Conservation (phyloP, 2,888 invertebrate species). For the Agelastica alni region DNA sequence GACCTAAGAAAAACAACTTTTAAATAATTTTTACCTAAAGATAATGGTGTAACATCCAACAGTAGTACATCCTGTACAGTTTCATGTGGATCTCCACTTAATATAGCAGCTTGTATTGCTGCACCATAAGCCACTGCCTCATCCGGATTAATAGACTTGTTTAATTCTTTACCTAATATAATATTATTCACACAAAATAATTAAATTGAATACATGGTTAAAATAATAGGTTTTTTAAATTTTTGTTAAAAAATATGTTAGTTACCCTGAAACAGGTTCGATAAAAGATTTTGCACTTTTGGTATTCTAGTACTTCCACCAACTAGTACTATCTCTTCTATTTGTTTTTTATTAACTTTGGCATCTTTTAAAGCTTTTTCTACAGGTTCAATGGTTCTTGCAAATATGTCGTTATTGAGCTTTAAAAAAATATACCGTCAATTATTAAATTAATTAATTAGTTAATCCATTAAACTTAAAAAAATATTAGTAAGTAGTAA, state of each 20-base stretch:
- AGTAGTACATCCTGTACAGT: constrained; percentile 66
- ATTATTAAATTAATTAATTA: too few relatives aligned
- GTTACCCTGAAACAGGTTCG: constrained; percentile 52
- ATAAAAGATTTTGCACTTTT: constrained; percentile 66
- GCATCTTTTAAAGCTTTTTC: constrained; percentile 68
- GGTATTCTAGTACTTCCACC: constrained; percentile 74
- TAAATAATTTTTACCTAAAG: constrained; percentile 57
- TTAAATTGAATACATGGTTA: too few relatives aligned
- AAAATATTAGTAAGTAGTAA: too few relatives aligned
- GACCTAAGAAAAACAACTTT: too few relatives aligned
- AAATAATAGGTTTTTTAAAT: too few relatives aligned
- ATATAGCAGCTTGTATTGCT: constrained; percentile 67
- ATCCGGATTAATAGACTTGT: constrained; percentile 74
- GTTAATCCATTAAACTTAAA: too few relatives aligned
- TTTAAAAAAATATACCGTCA: constrained; percentile 41
- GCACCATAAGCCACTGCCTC: constrained; percentile 73
- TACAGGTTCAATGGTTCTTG: constrained; percentile 66
- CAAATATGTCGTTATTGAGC: constrained; percentile 66
- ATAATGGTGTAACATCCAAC: constrained; percentile 68
- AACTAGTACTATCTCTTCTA: constrained; percentile 63
- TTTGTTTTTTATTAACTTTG: constrained; percentile 62
- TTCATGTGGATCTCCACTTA: constrained; percentile 62
- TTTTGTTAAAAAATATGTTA: too few relatives aligned
- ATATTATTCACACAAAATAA: too few relatives aligned
- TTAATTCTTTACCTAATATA: constrained; percentile 66